A percentile compares a stretch with the other conserved stretches of the same genome.
These are phyloP conservation scores for Sarcophaga bullata DNA, from an alignment of 1,140 invertebrate species.

Conservation along the genomic window DNA sequence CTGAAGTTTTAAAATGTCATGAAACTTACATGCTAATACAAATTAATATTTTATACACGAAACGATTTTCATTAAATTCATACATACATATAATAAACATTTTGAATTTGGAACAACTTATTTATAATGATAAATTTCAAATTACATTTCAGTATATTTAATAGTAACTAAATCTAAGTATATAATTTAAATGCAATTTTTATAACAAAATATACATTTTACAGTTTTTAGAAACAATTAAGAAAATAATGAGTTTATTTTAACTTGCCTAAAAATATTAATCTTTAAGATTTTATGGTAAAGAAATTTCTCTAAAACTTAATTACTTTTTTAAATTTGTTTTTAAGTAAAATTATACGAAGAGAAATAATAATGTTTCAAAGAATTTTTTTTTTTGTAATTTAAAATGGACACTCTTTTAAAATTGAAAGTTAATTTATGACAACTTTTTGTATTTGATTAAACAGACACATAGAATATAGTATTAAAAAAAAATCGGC, in stretches of 20 bases:
- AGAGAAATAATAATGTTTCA: too few relatives aligned
- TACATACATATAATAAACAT: too few relatives aligned
- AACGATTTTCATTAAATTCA: too few relatives aligned
- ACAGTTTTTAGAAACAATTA: neutral
- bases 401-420: neutral
- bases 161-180: too few relatives aligned
- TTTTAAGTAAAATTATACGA: too few relatives aligned
- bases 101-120: too few relatives aligned
- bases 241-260: neutral
- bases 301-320: constrained; percentile 13
- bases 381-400: neutral
- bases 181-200: neutral
- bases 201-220: constrained; percentile 19
- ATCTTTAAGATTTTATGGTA: neutral
- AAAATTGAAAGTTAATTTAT: neutral
- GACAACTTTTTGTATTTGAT: neutral
- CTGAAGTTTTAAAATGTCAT: too few relatives aligned
- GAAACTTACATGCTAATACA: too few relatives aligned
- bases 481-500: constrained; percentile 25
- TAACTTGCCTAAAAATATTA: constrained; percentile 16
- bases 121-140: too few relatives aligned
- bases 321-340: neutral
- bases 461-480: neutral
- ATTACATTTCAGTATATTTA: too few relatives aligned
- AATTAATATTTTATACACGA: too few relatives aligned